Base-by-base conservation (phyloP, 1,140 invertebrate species). In the Drosophila elegans region DNA sequence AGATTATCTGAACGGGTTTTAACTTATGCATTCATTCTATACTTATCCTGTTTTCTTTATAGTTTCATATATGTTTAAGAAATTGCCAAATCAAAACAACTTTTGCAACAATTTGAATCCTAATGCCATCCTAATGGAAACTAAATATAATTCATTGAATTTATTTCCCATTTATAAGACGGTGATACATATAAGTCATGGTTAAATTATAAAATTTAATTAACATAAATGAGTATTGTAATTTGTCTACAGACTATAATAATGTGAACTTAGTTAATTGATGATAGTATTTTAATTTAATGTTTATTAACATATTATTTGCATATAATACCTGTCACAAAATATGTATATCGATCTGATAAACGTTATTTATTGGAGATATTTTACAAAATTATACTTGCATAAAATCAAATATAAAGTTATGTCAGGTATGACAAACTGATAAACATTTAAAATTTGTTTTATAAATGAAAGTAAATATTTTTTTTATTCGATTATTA, bases 271-370 rank as follows among this genome's bases (percentile, higher is more conserved):
- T n/a, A 25, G 11, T 3, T 34, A 12, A 56, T 34, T 42, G 10
- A 36, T 36, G 42, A n/a, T 13, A 4, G 7, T 34, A 4, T 10
- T 46, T 29, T 25, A 34, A 48, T 25, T n/a, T 46, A 36, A 6
- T 5, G 12, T 13, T 21, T 7, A 56, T 34, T 59, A 25, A 59
- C 38, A 62, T 62, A 62, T 25, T 25, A 25, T 36, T 34, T 5
- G 4, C 29, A 25, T 51, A 3, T 3, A 36, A 51, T 51, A 11
- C 49, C n/a, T 11, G 4, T 13, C 11, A 29, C n/a, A 6, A 52
- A 52, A 9, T 6, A 16, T 12, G 3, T n/a, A n/a, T 39, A n/a
- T 5, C 53, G n/a, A 38, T 10, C 1, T 13, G 12, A n/a, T 25
- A 57, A 32, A n/a, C 2, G 3, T 3, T 5, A 12, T 39, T 39